Base-by-base conservation (phyloP, 30 jellyfish, hydroid and myxozoan species). In the Chrysaora quinquecirrha region DNA sequence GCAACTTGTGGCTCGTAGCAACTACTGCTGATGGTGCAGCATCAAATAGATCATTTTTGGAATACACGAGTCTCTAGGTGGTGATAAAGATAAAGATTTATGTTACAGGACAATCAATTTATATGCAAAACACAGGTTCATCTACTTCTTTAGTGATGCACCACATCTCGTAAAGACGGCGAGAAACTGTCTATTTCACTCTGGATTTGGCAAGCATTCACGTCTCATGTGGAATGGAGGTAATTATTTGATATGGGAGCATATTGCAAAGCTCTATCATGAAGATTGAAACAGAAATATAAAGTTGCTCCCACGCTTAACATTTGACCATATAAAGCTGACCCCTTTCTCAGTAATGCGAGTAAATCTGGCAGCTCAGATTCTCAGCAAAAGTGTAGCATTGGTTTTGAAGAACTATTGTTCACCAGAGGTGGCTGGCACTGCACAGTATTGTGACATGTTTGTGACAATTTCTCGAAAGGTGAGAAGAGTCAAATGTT, bases 281-380 rank as follows among this genome's bases (percentile, higher is more conserved):
- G 3, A 19, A 20, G 83, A 71, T 71, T 12, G 6, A n/a, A n/a
- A n/a, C n/a, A n/a, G n/a, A n/a, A n/a, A n/a, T n/a, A n/a, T n/a
- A n/a, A n/a, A n/a, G n/a, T 2, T 6, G 19, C 24, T 27, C n/a
- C 3, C 14, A 6, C 10, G 12, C 18, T 3, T 31, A 14, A 19
- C 27, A 19, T n/a, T 30, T 25, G 83, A 71, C 34, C 83, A 71
- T 38, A 29, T 71, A 67, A 19, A 71, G 76, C 76, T 71, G 19
- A 43, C 58, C 58, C 78, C 78, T 19, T 32, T 21, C 77, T 71
- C 83, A 71, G 34, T n/a, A 30, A 71, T 71, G 78, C 76, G 83
- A 31, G 83, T 71, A 14, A 30, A 71, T 71, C 76, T 71, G 29
- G 83, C 83, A 21, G 83, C 83, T 31, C 83, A 71, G 34, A 65